phyloP scores from a whole-genome alignment of 2,888 invertebrate genomes.

The Xanthorhoe spadicearia region DNA sequence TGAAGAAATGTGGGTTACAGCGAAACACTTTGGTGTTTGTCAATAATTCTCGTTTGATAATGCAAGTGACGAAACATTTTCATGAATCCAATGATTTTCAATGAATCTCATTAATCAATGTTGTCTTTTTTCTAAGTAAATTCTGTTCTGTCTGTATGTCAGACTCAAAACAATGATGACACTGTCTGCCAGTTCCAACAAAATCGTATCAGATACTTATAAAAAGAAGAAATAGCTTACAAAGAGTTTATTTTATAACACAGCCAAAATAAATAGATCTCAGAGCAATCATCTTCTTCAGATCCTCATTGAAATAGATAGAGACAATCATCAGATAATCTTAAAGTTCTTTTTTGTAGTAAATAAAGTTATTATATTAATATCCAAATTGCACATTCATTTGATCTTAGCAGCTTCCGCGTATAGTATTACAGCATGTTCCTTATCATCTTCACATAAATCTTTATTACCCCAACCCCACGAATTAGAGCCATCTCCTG shows the following conservation, averaged over 20 bases:
- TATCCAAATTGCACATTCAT: not conserved
- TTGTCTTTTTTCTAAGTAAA: not conserved
- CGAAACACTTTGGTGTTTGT: conserved; percentile 40
- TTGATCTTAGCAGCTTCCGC: conserved; percentile 16
- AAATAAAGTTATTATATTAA: too few species aligned
- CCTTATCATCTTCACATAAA: conserved; percentile 31
- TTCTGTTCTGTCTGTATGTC: conserved; percentile 4
- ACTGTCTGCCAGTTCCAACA: not conserved
- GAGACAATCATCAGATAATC: too few species aligned
- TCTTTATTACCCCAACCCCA: conserved; percentile 49
- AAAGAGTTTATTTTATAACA: not conserved
- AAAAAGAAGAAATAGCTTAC: not conserved
- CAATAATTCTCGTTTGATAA: conserved; percentile 12
- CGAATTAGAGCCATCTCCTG: conserved; percentile 58
- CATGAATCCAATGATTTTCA: too few species aligned
- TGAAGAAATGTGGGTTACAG: conserved; percentile 33
- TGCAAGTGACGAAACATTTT: conserved; percentile 16
- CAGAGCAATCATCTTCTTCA: too few species aligned
- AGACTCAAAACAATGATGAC: not conserved
- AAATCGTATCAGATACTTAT: not conserved
- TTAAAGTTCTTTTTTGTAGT: too few species aligned
- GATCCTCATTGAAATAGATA: too few species aligned
- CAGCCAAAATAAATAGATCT: too few species aligned
- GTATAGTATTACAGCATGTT: conserved; percentile 15
- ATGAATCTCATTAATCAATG: not conserved